Base-by-base conservation (phyloP, 2,888 invertebrate genomes). In the Chrysomela aeneicollis region DNA sequence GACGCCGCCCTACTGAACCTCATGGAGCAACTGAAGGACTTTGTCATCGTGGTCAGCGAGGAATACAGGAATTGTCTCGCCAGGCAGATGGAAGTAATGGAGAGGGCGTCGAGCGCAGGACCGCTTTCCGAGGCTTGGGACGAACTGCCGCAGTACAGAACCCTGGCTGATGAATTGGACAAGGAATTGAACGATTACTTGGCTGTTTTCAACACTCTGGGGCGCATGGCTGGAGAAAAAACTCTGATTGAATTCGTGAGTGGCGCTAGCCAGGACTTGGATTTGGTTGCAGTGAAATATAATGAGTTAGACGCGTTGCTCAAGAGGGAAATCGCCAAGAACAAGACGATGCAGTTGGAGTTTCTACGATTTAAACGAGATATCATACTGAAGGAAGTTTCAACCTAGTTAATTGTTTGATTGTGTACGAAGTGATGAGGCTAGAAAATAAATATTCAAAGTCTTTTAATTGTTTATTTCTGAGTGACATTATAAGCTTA, bases 21-120 rank as follows among this genome's bases (percentile, higher is more conserved):
- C 15, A 79, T 82, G 74, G 64, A 74, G 5, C 74, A 78, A n/a
- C 69, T 82, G 12, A 73, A 76, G 66, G 73, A 77, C 10, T 73
- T 77, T 32, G 75, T 82, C 2, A 64, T 74, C 2, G 75, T 78
- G 54, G 75, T 78, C 4, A 78, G 80, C 60, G 70, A 76, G 50
- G 79, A 81, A 65, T 82, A 82, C 66, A 76, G 80, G 53, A 68
- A 72, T 17, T 80, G 78, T 66, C 65, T 82, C 10, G 66, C 69
- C n/a, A 76, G 77, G 62, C 82, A 82, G 76, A 82, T 82, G 12
- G 78, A 79, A 62, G 72, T 82, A 37, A 78, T 78, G 4, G 61
- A 75, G 55, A 65, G 61, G 47, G 78, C 79, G n/a, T 73, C 73
- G 26, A 60, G 67, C 51, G 54, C 73, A 18, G 79, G 79, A 0